Percentiles rank a stretch among this genome's conserved stretches.
These are phyloP conservation scores for Lydus trimaculatus DNA, from an alignment of 2,888 invertebrate species.

Conservation along the genomic window DNA sequence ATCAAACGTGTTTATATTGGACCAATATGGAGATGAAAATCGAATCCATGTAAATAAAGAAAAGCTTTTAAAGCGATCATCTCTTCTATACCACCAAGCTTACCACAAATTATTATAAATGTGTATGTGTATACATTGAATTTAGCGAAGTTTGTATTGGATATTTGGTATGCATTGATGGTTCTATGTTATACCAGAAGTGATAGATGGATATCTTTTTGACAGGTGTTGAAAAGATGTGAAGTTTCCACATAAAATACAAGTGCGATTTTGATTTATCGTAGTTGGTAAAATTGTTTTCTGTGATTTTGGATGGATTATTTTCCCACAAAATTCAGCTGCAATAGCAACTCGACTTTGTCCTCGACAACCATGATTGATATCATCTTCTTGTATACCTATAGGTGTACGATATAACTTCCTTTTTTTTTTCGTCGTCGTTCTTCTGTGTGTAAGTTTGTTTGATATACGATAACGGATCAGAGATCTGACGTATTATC, in stretches of 20 bases:
- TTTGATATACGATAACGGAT: conserved; percentile 11
- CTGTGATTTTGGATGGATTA: conserved; percentile 24
- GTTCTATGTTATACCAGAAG: conserved; percentile 35
- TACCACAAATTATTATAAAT: neutral
- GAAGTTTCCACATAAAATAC: conserved; percentile 50
- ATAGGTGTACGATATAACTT: neutral
- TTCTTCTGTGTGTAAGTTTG: conserved; percentile 14
- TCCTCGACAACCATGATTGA: conserved; percentile 6
- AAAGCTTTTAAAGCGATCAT: conserved; percentile 34
- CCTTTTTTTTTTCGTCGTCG: neutral
- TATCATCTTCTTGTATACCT: neutral
- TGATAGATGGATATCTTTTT: conserved; percentile 47
- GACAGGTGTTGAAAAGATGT: conserved; percentile 51
- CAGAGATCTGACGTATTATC: neutral
- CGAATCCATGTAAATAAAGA: conserved; percentile 34
- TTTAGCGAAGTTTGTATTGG: neutral
- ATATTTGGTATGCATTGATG: conserved; percentile 46
- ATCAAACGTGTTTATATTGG: conserved; percentile 26
- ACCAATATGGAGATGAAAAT: conserved; percentile 25
- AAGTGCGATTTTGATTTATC: conserved; percentile 45
- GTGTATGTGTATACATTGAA: neutral
- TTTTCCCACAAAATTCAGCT: conserved; percentile 6
- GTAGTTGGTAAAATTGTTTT: conserved; percentile 40
- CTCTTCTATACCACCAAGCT: conserved; percentile 28
- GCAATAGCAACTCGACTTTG: conserved; percentile 2